A percentile compares a stretch with the other conserved stretches of the same genome.
These are phyloP conservation scores for Suncus etruscus DNA, from an alignment of 2,113 vertebrate genomes.

Conservation along the genomic window DNA sequence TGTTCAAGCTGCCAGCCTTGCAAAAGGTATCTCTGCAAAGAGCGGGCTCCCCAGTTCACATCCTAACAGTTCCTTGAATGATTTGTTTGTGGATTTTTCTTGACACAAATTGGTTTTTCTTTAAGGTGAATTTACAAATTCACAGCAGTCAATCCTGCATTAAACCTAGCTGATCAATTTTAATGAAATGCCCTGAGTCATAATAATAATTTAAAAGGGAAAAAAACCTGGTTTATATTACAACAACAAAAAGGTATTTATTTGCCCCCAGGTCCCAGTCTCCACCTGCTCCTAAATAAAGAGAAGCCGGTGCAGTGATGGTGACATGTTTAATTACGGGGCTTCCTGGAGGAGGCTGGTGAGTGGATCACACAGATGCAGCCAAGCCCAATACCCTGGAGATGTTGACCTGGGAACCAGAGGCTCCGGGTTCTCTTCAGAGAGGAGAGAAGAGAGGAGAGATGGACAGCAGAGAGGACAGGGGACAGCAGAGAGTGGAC, in stretches of 20 bases:
- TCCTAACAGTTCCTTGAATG: constrained; percentile 65
- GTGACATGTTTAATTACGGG: constrained; percentile 67
- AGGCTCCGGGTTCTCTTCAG: neutral
- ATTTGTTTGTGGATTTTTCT: constrained; percentile 76
- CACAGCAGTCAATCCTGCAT: constrained; percentile 77
- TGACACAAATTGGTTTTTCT: constrained; percentile 83
- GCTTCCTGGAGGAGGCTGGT: constrained; percentile 54
- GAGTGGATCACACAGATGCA: neutral
- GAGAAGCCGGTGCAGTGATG: neutral
- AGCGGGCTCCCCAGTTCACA: constrained; percentile 35
- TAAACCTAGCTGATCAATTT: constrained; percentile 83
- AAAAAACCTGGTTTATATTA: constrained; percentile 74
- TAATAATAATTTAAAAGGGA: constrained; percentile 70
- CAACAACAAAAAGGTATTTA: constrained; percentile 63
- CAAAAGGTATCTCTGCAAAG: no score
- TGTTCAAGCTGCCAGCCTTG: no score
- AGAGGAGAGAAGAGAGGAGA: no score
- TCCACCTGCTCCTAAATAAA: constrained; percentile 67
- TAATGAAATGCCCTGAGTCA: constrained; percentile 81
- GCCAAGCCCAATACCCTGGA: no score
- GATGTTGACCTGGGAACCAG: no score
- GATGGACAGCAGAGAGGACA: no score
- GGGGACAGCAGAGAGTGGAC: no score
- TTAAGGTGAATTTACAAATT: constrained; percentile 79
- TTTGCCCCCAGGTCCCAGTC: constrained; percentile 61